A percentile compares a stretch with the other conserved stretches of the same genome.
phyloP scores from a whole-genome alignment of 2,797 vertebrate genomes.

The Aeoliscus strigatus region DNA sequence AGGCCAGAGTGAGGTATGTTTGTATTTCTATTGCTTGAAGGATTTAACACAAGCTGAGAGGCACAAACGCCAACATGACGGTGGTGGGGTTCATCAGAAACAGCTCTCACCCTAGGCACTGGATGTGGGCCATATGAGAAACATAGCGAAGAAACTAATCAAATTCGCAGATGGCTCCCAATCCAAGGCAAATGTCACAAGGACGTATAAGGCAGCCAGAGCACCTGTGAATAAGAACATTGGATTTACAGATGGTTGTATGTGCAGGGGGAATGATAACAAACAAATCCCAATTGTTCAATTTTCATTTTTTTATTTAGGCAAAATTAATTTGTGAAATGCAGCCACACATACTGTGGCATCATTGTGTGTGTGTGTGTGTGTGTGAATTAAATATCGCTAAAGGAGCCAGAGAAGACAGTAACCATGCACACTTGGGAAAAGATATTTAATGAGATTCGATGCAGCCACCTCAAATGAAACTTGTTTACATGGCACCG shows the following conservation, averaged over 20 bases:
- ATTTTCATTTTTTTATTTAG: too few species aligned
- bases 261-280: slow-evolving; percentile 36
- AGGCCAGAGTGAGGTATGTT: too few species aligned
- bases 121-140: slow-evolving; percentile 19
- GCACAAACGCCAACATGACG: background rate
- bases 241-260: slow-evolving; percentile 46
- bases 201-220: slow-evolving; percentile 36
- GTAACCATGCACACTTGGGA: too few species aligned
- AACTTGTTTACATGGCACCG: slow-evolving; percentile 6
- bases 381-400: too few species aligned
- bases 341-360: slow-evolving; percentile 4
- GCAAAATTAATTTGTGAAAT: too few species aligned
- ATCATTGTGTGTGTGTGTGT: too few species aligned
- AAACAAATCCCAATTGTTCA: too few species aligned
- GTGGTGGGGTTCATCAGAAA: slow-evolving; percentile 28
- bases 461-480: slow-evolving; percentile 8
- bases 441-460: slow-evolving; percentile 18
- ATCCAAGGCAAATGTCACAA: slow-evolving; percentile 67
- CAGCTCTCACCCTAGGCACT: slow-evolving; percentile 12
- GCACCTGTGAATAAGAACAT: slow-evolving; percentile 46
- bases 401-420: too few species aligned
- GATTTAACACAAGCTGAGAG: too few species aligned
- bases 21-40: too few species aligned
- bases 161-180: slow-evolving; percentile 61
- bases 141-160: slow-evolving; percentile 43